Evolutionary conservation across 2,797 vertebrate species (phyloP).

Genomic region (Tragopan temminckii): DNA sequence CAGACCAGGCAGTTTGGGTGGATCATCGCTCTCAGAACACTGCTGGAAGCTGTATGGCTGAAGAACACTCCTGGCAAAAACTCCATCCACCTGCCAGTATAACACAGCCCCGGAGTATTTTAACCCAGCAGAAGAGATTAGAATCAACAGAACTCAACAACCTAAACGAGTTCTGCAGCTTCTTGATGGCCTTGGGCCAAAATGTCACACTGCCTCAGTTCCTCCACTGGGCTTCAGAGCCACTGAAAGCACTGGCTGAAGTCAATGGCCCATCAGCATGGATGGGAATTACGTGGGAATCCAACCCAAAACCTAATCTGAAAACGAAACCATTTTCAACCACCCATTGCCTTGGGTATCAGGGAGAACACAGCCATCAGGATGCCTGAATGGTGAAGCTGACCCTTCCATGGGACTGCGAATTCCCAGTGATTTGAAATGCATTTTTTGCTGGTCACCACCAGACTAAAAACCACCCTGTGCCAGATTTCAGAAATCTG

Average conservation of each 20-base stretch:
- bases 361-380: background rate
- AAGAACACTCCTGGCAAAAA: background rate
- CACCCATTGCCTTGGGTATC: background rate
- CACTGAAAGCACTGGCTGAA: background rate
- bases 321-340: constrained; percentile 12
- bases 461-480: background rate
- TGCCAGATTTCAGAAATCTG: background rate
- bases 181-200: constrained; percentile 24
- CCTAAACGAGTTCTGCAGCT: constrained; percentile 40
- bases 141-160: constrained; percentile 35
- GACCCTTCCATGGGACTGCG: background rate
- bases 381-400: background rate
- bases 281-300: background rate
- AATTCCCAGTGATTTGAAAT: background rate
- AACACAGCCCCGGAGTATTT: background rate
- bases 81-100: background rate
- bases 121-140: constrained; percentile 16
- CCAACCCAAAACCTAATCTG: background rate
- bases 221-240: background rate
- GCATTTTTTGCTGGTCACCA: background rate
- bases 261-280: background rate
- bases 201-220: constrained; percentile 29
- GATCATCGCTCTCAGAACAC: background rate
- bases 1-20: background rate
- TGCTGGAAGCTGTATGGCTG: accelerated